Evolutionary conservation across 2,888 invertebrate genomes (phyloP).

Genomic region (Stratiomys singularior): DNA sequence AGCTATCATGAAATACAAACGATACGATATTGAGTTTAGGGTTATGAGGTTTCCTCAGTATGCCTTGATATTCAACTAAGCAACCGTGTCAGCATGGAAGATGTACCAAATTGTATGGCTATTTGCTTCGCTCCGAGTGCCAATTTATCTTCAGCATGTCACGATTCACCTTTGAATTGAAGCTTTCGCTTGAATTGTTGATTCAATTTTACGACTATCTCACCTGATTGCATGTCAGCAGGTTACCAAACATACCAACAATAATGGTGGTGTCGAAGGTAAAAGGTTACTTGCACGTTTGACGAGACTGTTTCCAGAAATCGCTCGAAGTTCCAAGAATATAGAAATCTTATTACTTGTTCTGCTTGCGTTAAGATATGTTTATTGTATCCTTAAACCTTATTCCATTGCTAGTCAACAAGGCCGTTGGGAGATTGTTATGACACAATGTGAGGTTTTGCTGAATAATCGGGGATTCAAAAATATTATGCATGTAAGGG

Average conservation of each 20-base stretch:
- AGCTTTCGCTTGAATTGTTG: slow-evolving; percentile 4
- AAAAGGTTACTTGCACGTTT: not conserved
- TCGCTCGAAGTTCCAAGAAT: no score
- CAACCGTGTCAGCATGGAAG: not conserved
- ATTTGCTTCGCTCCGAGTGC: not conserved
- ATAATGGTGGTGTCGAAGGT: no score
- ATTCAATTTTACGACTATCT: slow-evolving; percentile 8
- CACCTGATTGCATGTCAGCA: not conserved
- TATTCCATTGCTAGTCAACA: no score
- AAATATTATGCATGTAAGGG: no score
- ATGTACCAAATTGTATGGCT: not conserved
- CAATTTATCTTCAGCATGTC: not conserved
- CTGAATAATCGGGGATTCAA: no score
- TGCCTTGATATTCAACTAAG: not conserved
- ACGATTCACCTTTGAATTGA: slow-evolving; percentile 10
- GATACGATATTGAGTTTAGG: not conserved
- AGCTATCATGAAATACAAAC: not conserved
- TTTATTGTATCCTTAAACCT: no score
- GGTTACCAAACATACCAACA: slow-evolving; percentile 1
- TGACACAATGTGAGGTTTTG: no score
- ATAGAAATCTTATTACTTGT: no score
- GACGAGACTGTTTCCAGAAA: not conserved
- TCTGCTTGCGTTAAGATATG: no score
- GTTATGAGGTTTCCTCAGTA: not conserved
- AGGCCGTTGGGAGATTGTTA: no score